Base-by-base conservation (phyloP, 2,797 vertebrate genomes). In the Gouania willdenowi region DNA sequence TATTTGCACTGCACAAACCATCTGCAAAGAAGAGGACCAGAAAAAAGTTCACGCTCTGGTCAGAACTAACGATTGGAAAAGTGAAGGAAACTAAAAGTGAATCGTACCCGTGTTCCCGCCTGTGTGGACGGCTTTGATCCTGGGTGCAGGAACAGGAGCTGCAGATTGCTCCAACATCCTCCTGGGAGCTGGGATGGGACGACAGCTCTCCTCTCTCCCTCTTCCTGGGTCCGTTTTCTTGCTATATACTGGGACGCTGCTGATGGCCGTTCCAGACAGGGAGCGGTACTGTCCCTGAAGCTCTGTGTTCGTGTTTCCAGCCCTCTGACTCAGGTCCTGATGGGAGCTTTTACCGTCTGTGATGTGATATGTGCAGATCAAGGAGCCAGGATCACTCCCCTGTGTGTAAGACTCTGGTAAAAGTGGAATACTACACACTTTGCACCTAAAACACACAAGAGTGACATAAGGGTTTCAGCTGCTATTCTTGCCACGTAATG, bases 381-480 rank as follows among this genome's bases (percentile, higher is more conserved):
- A 47, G 19, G 40, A 61, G 8, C 45, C 30, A 2, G 37, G 10
- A 3, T 63, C 66, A 3, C 28, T 36, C 24, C 56, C 71, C 5
- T 42, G 47, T 10, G 17, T 62, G 47, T 64, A 83, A 1, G 52
- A 77, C 2, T 52, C 55, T 0, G 69, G 39, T 26, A 82, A 26
- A 4, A 83, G 76, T 42, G 58, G 46, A 32, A 58, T 47, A 38
- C n/a, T 21, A 31, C 83, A 85, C 23, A 65, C 17, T 38, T 16
- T 65, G 48, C 81, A 84, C 40, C 85, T 85, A 43, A 34, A 66
- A 57, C 18, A 53, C 7, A 49, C 48, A 26, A 46, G 16, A 24
- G 3, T 12, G 41, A 15, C n/a, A n/a, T n/a, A n/a, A n/a, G n/a
- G n/a, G n/a, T n/a, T n/a, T n/a, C n/a, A 26, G 4, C 4, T 9